Evolutionary conservation across 1,140 invertebrate species (phyloP), one percentile per base, ranked within the genome.

Genomic region (Zaprionus davidi): DNA sequence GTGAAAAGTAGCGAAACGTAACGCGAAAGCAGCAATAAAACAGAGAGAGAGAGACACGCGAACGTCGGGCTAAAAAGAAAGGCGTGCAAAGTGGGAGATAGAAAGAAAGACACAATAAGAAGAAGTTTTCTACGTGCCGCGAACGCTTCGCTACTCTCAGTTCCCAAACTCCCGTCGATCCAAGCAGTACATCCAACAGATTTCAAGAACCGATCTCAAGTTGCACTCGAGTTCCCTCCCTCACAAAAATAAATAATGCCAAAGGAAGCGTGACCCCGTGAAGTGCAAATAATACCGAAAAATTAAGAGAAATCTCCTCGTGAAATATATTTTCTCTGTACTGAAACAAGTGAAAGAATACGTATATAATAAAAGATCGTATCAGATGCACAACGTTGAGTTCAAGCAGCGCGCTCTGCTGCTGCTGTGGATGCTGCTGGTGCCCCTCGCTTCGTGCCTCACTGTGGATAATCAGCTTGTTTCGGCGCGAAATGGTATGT

Each of bases 401-500:
- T 41, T 38, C 26, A 46, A 66, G 24, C 67, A 56, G 57, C 65
- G 67, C 26, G 20, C 20, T 71, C 34, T 64, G 59, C n/a, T 62
- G 78, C 55, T 58, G 63, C 64, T 82, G 34, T 53, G 69, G n/a
- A 53, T 64, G 55, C 57, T 85, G 24, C 71, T 55, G 53, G 24
- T 13, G 46, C 20, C 70, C 69, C 56, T 59, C 64, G 31, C 71
- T 11, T 24, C 28, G 5, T 64, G 79, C 12, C 67, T 92, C 56
- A 92, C 91, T 6, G 91, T 92, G 71, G 91, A 92, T 77, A 92
- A 92, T 74, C 91, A 92, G 72, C 76, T 92, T 70, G 91, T 92
- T 36, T 92, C 91, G 6, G 91, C 91, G 24, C 76, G 91, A 69
- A 92, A 92, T 91, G 91, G 91, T 92, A 81, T 91, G 46, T 51